Base-by-base conservation (phyloP, 2,113 vertebrate genomes). In the Rhinopomastus cyanomelas region DNA sequence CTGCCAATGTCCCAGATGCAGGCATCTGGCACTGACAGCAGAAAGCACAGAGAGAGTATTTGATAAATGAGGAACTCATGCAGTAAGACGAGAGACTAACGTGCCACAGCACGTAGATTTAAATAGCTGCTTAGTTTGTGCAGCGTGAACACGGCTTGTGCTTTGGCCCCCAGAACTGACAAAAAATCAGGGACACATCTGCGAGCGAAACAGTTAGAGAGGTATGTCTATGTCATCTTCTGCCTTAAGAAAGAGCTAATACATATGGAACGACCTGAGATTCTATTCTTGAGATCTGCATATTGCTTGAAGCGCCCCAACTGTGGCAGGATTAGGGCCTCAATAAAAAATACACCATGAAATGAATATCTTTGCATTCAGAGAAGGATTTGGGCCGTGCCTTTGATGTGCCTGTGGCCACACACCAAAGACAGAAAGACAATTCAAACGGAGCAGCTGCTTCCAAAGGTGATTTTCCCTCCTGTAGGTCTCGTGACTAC, bases 311-410 rank as follows among this genome's bases (percentile, higher is more conserved):
- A 85, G 76, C 42, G 42, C 67, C 89, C 46, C 59, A 91, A 83
- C 64, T 77, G 74, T 76, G 60, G 42, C 46, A 82, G 57, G 56
- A 93, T 85, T 69, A 91, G 23, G 26, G 34, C 68, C 86, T 81
- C 65, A 56, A 88, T 67, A 87, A 83, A 80, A 87, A 80, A 90
- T n/a, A 69, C 22, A 71, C 14, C 60, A 81, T 83, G 73, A 93
- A 94, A 78, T 86, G 67, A 94, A 67, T 93, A 89, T 74, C 67
- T 91, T 56, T 67, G 21, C 44, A 80, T 78, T 85, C 82, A 67
- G 76, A 88, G 29, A 86, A 85, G 56, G 60, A 88, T 83, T 37
- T 78, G 34, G 69, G 59, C 37, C 83, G 52, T 74, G 56, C 52
- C 29, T 75, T 81, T 9, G 5, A 59, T 66, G 83, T 83, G 44